A percentile compares a stretch with the other conserved stretches of the same genome.
Conservation (phyloP, 1,140 invertebrate genomes). For the Zaprionus ornatus region DNA sequence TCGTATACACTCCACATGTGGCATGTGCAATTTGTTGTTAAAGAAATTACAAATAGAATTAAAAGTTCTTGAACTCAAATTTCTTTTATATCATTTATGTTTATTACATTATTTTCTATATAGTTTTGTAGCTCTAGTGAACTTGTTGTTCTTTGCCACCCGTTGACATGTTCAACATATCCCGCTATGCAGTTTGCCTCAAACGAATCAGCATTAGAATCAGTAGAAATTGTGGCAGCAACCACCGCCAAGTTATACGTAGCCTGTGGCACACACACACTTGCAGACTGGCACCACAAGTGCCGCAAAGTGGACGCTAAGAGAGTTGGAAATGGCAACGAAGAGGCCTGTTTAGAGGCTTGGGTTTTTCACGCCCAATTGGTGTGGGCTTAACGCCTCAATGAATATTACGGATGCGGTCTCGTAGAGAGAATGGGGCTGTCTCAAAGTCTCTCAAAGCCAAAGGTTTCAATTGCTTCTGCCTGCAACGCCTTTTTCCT, state of each 20-base stretch:
- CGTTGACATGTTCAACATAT: conserved; percentile 49
- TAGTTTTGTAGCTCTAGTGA: conserved; percentile 39
- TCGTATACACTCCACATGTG: not conserved
- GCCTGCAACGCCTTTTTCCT: conserved; percentile 73
- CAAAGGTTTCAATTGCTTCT: conserved; percentile 69
- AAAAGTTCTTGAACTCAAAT: not conserved
- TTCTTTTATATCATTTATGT: not conserved
- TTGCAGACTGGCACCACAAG: conserved; percentile 45
- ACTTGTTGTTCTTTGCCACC: conserved; percentile 54
- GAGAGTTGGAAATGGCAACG: not conserved
- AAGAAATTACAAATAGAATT: not conserved
- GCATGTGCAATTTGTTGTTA: not conserved
- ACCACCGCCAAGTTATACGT: conserved; percentile 42
- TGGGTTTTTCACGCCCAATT: conserved; percentile 78
- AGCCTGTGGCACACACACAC: conserved; percentile 29
- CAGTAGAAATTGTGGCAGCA: conserved; percentile 65
- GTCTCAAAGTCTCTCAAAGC: conserved; percentile 39
- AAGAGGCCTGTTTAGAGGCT: conserved; percentile 6
- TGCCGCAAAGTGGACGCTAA: conserved; percentile 63
- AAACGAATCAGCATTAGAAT: conserved; percentile 72
- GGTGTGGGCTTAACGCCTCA: conserved; percentile 77
- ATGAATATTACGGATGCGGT: conserved; percentile 47
- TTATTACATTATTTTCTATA: conserved; percentile 16
- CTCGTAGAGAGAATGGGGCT: not conserved
- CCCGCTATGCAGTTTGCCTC: conserved; percentile 74